These are phyloP conservation scores for Ceraclea dissimilis DNA, from an alignment of 2,888 invertebrate genomes.

Conservation along the genomic window DNA sequence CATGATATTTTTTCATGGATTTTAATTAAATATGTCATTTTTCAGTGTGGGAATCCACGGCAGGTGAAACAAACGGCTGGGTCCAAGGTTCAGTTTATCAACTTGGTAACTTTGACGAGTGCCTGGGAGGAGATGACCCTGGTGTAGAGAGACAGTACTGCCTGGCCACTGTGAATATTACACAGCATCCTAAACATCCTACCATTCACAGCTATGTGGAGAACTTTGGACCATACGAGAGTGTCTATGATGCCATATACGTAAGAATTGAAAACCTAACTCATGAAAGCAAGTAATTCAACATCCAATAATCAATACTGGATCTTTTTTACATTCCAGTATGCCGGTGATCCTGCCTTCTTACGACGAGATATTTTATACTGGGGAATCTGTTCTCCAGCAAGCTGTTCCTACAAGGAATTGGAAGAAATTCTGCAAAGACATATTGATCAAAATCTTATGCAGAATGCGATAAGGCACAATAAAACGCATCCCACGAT, in stretches of 20 bases:
- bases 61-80: conserved; percentile 49
- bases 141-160: conserved; percentile 42
- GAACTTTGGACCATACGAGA: conserved; percentile 37
- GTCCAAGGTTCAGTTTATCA: conserved; percentile 51
- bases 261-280: no score
- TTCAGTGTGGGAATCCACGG: conserved; percentile 56
- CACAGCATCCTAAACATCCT: conserved; percentile 23
- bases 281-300: no score
- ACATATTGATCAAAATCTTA: neutral
- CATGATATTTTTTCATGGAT: no score
- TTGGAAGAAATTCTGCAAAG: conserved; percentile 22
- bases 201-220: conserved; percentile 31
- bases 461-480: neutral
- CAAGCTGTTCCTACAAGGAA: conserved; percentile 36
- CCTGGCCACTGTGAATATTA: conserved; percentile 41
- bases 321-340: conserved; percentile 16
- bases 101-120: conserved; percentile 56
- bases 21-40: no score
- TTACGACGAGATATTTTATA: conserved; percentile 39
- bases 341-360: conserved; percentile 32
- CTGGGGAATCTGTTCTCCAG: conserved; percentile 51
- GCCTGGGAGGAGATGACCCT: conserved; percentile 36
- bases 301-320: no score
- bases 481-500: neutral
- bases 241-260: conserved; percentile 42